These are phyloP conservation scores for Adelognathus sp. DNA, from an alignment of 2,888 invertebrate species.

Conservation along the genomic window DNA sequence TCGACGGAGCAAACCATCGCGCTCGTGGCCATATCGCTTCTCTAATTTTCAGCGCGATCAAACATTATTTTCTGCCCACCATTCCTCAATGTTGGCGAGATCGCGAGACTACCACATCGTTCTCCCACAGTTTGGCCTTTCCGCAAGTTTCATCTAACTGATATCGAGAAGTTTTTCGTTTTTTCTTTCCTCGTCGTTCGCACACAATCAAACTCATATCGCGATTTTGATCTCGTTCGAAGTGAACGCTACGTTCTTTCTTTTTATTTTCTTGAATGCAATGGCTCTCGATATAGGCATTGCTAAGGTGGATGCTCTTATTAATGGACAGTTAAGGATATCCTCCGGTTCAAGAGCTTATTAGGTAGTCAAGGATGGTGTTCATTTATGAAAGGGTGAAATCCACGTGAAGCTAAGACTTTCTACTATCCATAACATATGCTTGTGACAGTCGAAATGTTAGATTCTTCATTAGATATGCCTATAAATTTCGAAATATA, in stretches of 20 bases:
- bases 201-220: constrained; percentile 18
- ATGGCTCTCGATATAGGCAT: constrained; percentile 8
- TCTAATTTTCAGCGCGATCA: constrained; percentile 77
- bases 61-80: constrained; percentile 73
- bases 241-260: constrained; percentile 15
- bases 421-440: no score
- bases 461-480: no score
- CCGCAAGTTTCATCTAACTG: constrained; percentile 72
- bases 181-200: constrained; percentile 58
- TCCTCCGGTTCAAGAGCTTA: no score
- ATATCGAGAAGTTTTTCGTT: constrained; percentile 71
- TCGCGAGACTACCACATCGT: constrained; percentile 36
- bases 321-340: not conserved
- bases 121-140: constrained; percentile 48
- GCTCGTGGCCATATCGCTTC: constrained; percentile 67
- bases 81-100: constrained; percentile 15
- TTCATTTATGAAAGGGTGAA: no score
- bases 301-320: not conserved
- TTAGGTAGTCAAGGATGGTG: no score
- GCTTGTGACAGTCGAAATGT: no score
- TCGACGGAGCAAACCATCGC: constrained; percentile 40
- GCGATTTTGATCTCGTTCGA: constrained; percentile 37
- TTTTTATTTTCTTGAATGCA: constrained; percentile 13
- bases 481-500: no score
- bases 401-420: no score